These are phyloP conservation scores for Zoroaster sp. DNA, from an alignment of 53 echinoderm and acorn worm genomes.

Conservation along the genomic window DNA sequence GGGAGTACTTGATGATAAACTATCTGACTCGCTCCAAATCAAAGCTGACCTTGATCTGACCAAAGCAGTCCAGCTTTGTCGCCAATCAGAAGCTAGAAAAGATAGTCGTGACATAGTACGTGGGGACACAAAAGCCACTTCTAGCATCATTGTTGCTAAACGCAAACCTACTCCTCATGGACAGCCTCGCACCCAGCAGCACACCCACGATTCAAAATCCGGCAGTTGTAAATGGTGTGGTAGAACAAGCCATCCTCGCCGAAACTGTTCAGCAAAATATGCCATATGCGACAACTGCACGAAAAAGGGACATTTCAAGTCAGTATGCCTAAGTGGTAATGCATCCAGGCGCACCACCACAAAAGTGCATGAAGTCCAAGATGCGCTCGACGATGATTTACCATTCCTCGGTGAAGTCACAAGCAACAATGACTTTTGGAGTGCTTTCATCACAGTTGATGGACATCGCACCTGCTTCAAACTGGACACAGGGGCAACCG, in stretches of 20 bases:
- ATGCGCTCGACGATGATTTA: not conserved
- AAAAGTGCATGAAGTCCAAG: conserved; percentile 42
- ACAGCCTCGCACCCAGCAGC: too few species aligned
- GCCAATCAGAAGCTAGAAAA: conserved; percentile 27
- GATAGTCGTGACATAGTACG: conserved; percentile 35
- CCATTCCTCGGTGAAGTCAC: conserved; percentile 38
- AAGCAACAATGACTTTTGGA: conserved; percentile 26
- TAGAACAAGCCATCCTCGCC: not conserved
- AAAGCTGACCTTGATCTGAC: conserved; percentile 42
- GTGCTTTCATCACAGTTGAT: conserved; percentile 52
- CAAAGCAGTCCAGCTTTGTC: conserved; percentile 48
- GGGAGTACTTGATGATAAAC: not conserved
- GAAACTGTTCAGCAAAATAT: conserved; percentile 67
- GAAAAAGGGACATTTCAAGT: conserved; percentile 33
- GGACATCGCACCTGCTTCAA: conserved; percentile 52
- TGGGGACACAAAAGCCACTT: not conserved
- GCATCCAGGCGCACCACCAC: conserved; percentile 7
- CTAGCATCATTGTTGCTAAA: not conserved
- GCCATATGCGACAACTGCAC: conserved; percentile 14
- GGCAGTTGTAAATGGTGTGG: conserved; percentile 30
- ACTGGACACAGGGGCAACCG: conserved; percentile 60
- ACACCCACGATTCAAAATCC: too few species aligned
- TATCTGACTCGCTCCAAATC: conserved; percentile 50
- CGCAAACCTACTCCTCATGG: not conserved
- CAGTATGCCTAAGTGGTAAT: conserved; percentile 46